A percentile compares a stretch with the other conserved stretches of the same genome.
These are phyloP conservation scores for Pterocles orientalis DNA, from an alignment of 2,113 vertebrate genomes.

Conservation along the genomic window DNA sequence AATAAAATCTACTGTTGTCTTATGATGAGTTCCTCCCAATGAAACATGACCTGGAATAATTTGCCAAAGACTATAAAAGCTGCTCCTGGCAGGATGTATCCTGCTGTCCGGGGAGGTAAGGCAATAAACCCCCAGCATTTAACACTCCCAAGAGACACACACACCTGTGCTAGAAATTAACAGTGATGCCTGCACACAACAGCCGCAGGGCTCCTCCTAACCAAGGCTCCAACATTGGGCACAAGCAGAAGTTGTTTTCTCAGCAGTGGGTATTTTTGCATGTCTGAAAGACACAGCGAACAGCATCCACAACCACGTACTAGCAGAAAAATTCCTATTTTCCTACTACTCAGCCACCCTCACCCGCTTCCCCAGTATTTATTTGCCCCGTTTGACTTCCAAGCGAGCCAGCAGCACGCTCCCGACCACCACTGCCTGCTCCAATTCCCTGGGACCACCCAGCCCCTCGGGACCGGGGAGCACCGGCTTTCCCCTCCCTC, in stretches of 20 bases:
- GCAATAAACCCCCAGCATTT: not conserved
- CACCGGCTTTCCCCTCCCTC: too few relatives aligned
- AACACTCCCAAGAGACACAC: not conserved
- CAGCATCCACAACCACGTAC: not conserved
- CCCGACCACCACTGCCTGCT: not conserved
- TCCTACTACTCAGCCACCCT: not conserved
- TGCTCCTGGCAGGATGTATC: not conserved
- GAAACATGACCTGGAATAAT: not conserved
- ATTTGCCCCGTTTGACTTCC: not conserved
- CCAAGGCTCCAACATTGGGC: not conserved
- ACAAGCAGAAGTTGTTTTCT: not conserved
- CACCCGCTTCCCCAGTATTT: not conserved
- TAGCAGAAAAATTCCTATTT: not conserved
- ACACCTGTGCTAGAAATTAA: not conserved
- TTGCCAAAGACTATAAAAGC: not conserved
- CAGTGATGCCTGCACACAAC: not conserved
- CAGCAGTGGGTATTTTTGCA: not conserved
- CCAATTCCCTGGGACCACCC: not conserved
- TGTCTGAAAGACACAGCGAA: not conserved
- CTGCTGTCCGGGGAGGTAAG: not conserved
- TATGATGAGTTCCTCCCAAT: too few relatives aligned
- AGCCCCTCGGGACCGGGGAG: accelerated
- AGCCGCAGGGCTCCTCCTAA: not conserved
- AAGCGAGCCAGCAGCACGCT: not conserved
- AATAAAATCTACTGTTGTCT: not conserved